These are phyloP conservation scores for Dromius quadrimaculatus DNA, from an alignment of 2,888 invertebrate genomes.

Conservation along the genomic window DNA sequence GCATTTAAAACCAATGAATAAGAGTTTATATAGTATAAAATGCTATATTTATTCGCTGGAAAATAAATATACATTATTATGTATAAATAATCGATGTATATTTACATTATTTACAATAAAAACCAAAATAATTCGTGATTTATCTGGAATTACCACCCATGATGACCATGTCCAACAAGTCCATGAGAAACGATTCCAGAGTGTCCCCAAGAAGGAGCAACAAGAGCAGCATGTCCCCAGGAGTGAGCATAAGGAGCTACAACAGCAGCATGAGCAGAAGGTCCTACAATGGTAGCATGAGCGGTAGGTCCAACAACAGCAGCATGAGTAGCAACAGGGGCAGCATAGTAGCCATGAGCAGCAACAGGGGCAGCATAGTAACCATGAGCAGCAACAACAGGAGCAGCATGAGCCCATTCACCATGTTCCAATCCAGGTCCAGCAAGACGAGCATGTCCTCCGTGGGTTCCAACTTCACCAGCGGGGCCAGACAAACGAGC, in stretches of 20 bases:
- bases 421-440: constrained; percentile 32
- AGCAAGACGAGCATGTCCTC: constrained; percentile 33
- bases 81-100: not conserved
- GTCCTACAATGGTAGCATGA: constrained; percentile 4
- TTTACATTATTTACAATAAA: not conserved
- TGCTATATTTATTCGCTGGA: not conserved
- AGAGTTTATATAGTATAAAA: too few relatives aligned
- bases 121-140: not conserved
- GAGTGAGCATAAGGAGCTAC: constrained; percentile 7
- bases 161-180: constrained; percentile 53
- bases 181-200: constrained; percentile 51
- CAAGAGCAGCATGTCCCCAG: constrained; percentile 21
- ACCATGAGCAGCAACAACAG: constrained; percentile 14
- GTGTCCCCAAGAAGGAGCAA: constrained; percentile 18
- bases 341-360: too few relatives aligned
- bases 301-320: constrained; percentile 7
- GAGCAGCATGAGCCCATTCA: constrained; percentile 12
- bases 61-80: not conserved
- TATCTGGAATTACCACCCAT: constrained; percentile 40
- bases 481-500: constrained; percentile 35
- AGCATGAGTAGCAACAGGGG: not conserved
- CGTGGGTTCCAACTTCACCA: constrained; percentile 48
- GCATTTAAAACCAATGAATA: too few relatives aligned
- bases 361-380: constrained; percentile 11
- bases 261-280: not conserved